Evolutionary conservation across 2,888 invertebrate genomes (phyloP), one percentile per base, ranked within the genome.

Genomic region (Andrena bicolor): DNA sequence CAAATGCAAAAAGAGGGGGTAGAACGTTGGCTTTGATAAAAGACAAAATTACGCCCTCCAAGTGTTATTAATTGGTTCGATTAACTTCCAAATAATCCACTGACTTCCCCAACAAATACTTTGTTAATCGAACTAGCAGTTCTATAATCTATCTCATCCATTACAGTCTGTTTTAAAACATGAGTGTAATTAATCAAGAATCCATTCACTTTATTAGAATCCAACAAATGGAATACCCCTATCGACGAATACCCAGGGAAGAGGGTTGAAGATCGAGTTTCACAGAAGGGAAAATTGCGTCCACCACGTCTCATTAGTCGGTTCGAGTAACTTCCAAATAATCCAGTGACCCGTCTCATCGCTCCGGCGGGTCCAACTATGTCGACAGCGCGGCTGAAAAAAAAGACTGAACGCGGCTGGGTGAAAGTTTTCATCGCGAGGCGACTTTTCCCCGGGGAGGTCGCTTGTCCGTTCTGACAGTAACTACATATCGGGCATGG

Each of bases 401-500:
- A 83, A 79, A 68, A 41, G 71, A 10, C 65, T 58, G 28, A 13
- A 32, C n/a, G 56, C 5, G 26, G 49, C 30, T 30, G 53, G 73
- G 61, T 69, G 76, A 72, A 70, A 84, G 76, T 84, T 76, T 76
- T 73, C 84, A 76, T 66, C 58, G 63, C 32, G 64, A 30, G 73
- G 53, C 64, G 82, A 71, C 63, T 68, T 74, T 48, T 74, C 83
- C 83, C 83, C 0, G 4, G 71, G 76, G 84, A 76, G 26, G 78
- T 51, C 60, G 71, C 64, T 61, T 65, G 77, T 69, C 83, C 71
- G 76, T 60, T 63, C 66, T 63, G 78, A 82, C 72, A 58, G 76
- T 84, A 79, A 83, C 84, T 82, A 80, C 84, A 70, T 83, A 83
- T 84, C 76, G 80, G 60, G 75, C 58, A 23, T 41, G 28, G 65